These are phyloP conservation scores for Syngnathus scovelli DNA, from an alignment of 2,113 vertebrate genomes.

Conservation along the genomic window DNA sequence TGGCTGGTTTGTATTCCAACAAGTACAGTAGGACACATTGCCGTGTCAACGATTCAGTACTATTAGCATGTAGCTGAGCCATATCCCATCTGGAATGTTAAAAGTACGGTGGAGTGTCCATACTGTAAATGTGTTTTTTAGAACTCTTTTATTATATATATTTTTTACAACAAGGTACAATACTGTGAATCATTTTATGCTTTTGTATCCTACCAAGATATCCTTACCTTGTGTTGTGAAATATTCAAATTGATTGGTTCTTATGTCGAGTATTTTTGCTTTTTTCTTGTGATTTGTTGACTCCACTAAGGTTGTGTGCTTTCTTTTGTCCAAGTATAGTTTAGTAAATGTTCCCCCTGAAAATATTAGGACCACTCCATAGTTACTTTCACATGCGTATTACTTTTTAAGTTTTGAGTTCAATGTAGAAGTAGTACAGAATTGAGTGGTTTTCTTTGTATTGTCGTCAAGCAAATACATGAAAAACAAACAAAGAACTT, in stretches of 20 bases:
- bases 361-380: neutral
- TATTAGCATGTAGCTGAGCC: too few species aligned
- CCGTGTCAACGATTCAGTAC: too few species aligned
- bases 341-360: neutral
- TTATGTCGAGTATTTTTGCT: neutral
- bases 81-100: too few species aligned
- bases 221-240: neutral
- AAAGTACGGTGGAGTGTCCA: too few species aligned
- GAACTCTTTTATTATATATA: too few species aligned
- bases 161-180: too few species aligned
- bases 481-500: conserved; percentile 6
- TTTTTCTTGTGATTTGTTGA: neutral
- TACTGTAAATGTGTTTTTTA: too few species aligned
- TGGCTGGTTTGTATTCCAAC: too few species aligned
- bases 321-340: neutral
- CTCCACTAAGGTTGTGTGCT: neutral
- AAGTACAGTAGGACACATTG: too few species aligned
- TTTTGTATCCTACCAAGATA: too few species aligned
- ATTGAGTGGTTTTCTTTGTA: neutral
- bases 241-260: neutral
- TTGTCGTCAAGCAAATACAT: neutral
- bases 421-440: neutral
- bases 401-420: neutral
- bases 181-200: too few species aligned
- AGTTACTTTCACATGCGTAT: neutral